Conservation (phyloP, 2,888 invertebrate genomes). For the Erynnis tages region DNA sequence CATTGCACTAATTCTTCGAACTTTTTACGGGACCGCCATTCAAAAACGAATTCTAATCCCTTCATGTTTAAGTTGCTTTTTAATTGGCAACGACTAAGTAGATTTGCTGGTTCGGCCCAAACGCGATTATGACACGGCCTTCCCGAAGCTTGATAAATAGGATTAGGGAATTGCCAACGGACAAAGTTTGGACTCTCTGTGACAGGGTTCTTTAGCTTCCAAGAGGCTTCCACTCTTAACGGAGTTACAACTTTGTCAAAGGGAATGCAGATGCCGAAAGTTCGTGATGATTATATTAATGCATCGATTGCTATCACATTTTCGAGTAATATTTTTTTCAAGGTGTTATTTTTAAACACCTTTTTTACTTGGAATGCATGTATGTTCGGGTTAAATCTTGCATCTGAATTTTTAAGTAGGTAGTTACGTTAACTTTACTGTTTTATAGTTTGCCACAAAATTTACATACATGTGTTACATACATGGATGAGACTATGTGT, state of each 20-base stretch:
- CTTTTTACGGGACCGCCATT: neutral
- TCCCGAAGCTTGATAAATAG: constrained; percentile 25
- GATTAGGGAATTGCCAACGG: constrained; percentile 22
- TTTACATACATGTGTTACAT: too few species aligned
- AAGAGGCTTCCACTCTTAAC: neutral
- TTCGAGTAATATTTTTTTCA: too few species aligned
- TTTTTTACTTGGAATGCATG: too few species aligned
- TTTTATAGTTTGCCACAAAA: too few species aligned
- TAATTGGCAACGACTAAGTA: constrained; percentile 16
- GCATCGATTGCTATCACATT: too few species aligned
- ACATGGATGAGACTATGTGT: too few species aligned
- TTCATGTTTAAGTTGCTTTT: constrained; percentile 4
- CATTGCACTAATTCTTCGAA: constrained; percentile 20
- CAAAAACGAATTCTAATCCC: constrained; percentile 5
- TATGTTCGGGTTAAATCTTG: too few species aligned
- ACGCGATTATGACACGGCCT: constrained; percentile 25
- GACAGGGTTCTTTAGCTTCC: constrained; percentile 14
- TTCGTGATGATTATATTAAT: too few species aligned
- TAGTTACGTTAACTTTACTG: too few species aligned
- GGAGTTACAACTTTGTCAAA: constrained; percentile 12
- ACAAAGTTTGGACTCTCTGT: constrained; percentile 18
- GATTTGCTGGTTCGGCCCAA: constrained; percentile 16
- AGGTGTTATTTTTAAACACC: too few species aligned
- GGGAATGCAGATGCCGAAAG: neutral
- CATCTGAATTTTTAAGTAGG: too few species aligned